Percentiles rank a stretch among this genome's conserved stretches.
phyloP scores from a whole-genome alignment of 2,888 invertebrate species.

The Drosophila ezoana region DNA sequence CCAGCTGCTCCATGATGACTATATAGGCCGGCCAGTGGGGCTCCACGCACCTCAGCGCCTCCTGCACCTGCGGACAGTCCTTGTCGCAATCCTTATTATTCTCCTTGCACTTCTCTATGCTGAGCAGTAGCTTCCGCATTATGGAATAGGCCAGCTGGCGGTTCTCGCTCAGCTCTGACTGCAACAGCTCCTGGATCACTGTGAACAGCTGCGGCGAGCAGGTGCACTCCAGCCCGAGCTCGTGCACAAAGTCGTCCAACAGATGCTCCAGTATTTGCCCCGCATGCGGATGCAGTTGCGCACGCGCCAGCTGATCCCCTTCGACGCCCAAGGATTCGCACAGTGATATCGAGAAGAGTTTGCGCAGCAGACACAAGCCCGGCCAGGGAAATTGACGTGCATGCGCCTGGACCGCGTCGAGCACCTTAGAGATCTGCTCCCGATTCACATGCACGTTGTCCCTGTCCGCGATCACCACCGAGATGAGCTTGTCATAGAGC shows the following conservation, averaged over 20 bases:
- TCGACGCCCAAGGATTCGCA: not conserved
- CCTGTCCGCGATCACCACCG: slow-evolving; percentile 29
- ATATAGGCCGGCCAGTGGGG: slow-evolving; percentile 66
- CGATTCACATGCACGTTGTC: slow-evolving; percentile 16
- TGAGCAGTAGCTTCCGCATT: slow-evolving; percentile 49
- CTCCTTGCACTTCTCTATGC: slow-evolving; percentile 11
- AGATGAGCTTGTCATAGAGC: slow-evolving; percentile 48
- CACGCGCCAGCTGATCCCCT: slow-evolving; percentile 16
- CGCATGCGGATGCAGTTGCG: slow-evolving; percentile 25
- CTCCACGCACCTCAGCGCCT: slow-evolving; percentile 21
- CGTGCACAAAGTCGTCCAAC: slow-evolving; percentile 56
- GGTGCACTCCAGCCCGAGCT: slow-evolving; percentile 34
- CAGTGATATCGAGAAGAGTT: slow-evolving; percentile 36
- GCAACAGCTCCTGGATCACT: slow-evolving; percentile 56
- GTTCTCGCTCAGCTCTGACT: slow-evolving; percentile 50
- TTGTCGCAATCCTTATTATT: not conserved
- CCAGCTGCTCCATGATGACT: slow-evolving; percentile 75
- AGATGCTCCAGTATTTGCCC: slow-evolving; percentile 61
- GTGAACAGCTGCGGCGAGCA: slow-evolving; percentile 37
- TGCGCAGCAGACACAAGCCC: slow-evolving; percentile 30
- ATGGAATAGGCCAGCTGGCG: slow-evolving; percentile 66
- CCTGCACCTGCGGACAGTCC: not conserved
- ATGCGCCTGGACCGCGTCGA: slow-evolving; percentile 63
- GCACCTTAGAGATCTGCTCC: slow-evolving; percentile 47
- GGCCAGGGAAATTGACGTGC: slow-evolving; percentile 32